Percentiles rank a stretch among this genome's conserved stretches.
Evolutionary conservation across 2,888 invertebrate genomes (phyloP).

Genomic region (Malacosoma neustria): DNA sequence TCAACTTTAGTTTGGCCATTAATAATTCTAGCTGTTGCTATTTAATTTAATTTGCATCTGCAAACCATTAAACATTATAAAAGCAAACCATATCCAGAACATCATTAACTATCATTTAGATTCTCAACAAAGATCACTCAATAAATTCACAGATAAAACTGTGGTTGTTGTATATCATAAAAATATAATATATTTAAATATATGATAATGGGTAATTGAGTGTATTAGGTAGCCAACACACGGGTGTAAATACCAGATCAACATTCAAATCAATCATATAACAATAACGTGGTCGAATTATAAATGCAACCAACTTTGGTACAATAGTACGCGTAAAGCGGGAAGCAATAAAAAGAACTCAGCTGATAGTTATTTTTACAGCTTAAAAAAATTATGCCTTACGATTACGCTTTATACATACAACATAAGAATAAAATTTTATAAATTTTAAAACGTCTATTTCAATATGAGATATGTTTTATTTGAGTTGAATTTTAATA

Average conservation of each 20-base stretch:
- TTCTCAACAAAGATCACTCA: neutral
- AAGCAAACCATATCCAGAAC: neutral
- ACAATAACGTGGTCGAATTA: slow-evolving; percentile 11
- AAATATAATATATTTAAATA: slow-evolving; percentile 22
- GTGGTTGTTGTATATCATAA: slow-evolving; percentile 5
- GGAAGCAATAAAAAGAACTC: no score
- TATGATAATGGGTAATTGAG: slow-evolving; percentile 22
- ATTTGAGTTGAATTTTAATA: no score
- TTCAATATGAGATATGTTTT: no score
- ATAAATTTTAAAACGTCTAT: no score
- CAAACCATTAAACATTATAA: neutral
- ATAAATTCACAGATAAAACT: neutral
- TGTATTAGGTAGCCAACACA: slow-evolving; percentile 13
- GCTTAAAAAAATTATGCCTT: no score
- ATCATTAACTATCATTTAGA: neutral
- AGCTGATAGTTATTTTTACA: no score
- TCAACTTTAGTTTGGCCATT: no score
- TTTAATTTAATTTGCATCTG: neutral
- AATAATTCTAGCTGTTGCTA: neutral
- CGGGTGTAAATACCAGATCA: slow-evolving; percentile 12
- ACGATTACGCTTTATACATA: no score
- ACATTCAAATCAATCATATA: slow-evolving; percentile 25
- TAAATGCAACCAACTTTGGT: slow-evolving; percentile 8
- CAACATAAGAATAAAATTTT: no score
- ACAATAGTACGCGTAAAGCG: slow-evolving; percentile 9